Conservation (phyloP, 2,797 vertebrate genomes). For the Oreochromis grahami region DNA sequence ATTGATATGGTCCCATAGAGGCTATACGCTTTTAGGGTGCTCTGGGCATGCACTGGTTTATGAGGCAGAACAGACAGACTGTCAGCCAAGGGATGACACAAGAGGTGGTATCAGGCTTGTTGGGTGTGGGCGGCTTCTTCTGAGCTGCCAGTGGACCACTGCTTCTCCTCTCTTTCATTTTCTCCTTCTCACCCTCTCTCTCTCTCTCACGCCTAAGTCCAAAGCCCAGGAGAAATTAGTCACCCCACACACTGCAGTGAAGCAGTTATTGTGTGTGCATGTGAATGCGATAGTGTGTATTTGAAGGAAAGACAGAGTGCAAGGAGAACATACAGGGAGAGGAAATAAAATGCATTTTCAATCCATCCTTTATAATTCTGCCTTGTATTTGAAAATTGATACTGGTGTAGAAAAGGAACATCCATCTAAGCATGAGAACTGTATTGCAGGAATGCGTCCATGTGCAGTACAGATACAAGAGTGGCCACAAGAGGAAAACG, state of each 20-base stretch:
- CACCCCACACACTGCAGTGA: conserved; percentile 45
- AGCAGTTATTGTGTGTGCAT: conserved; percentile 17
- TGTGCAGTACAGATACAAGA: background rate
- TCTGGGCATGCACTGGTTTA: conserved; percentile 26
- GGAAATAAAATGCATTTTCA: conserved; percentile 54
- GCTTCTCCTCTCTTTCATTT: conserved; percentile 59
- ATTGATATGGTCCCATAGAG: conserved; percentile 31
- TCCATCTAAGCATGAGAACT: conserved; percentile 37
- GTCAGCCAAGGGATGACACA: conserved; percentile 38
- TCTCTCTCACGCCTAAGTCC: conserved; percentile 35
- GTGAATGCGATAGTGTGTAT: conserved; percentile 7
- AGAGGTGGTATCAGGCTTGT: conserved; percentile 42
- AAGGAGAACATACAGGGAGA: background rate
- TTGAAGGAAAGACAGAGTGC: conserved; percentile 13
- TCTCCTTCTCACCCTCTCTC: conserved; percentile 57
- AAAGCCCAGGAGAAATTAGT: conserved; percentile 80
- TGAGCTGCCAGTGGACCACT: conserved; percentile 44
- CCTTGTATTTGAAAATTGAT: conserved; percentile 62
- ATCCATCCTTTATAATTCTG: conserved; percentile 50
- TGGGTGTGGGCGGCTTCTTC: conserved; percentile 55
- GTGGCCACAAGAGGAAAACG: background rate
- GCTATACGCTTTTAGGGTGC: conserved; percentile 1
- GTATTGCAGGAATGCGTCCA: conserved; percentile 6
- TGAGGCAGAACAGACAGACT: conserved; percentile 28
- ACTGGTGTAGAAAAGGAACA: conserved; percentile 12